Evolutionary conservation across 2,113 vertebrate species (phyloP).

Genomic region (Pollachius pollachius): DNA sequence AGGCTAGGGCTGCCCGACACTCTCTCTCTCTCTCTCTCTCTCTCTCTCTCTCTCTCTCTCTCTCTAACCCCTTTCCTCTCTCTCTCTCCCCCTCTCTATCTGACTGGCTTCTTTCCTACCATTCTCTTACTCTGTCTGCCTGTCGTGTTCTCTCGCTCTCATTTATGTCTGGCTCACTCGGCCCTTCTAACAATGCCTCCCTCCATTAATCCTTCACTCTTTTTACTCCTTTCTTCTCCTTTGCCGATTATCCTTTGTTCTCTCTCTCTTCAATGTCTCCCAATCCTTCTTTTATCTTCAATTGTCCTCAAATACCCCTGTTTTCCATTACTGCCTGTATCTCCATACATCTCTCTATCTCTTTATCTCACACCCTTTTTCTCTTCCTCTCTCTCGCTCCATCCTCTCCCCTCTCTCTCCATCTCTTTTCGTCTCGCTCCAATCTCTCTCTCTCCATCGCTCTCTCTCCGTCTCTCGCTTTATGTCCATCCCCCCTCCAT

Average conservation of each 20-base stretch:
- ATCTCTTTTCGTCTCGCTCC: slow-evolving; percentile 15
- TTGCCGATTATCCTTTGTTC: too few species aligned
- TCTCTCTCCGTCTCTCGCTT: slow-evolving; percentile 25
- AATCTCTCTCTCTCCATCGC: background rate
- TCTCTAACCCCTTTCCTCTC: background rate
- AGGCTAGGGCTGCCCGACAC: background rate
- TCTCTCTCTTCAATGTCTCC: slow-evolving; percentile 23
- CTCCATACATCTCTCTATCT: slow-evolving; percentile 3
- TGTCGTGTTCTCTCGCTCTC: slow-evolving; percentile 9
- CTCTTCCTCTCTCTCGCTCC: background rate
- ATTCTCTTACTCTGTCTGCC: slow-evolving; percentile 8
- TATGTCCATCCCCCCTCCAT: slow-evolving; percentile 16
- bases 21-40: too few species aligned
- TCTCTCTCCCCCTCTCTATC: background rate
- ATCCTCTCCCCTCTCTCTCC: slow-evolving; percentile 8
- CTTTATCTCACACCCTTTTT: background rate
- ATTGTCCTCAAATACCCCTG: background rate
- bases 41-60: too few species aligned
- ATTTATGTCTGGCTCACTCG: slow-evolving; percentile 4
- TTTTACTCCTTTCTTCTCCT: slow-evolving; percentile 2
- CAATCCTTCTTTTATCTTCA: background rate
- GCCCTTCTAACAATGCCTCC: slow-evolving; percentile 22
- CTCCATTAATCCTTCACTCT: slow-evolving; percentile 26
- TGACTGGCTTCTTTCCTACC: background rate
- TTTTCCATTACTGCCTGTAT: too few species aligned